Evolutionary conservation across 2,888 invertebrate species (phyloP).

Genomic region (Chymomyza procnemis): DNA sequence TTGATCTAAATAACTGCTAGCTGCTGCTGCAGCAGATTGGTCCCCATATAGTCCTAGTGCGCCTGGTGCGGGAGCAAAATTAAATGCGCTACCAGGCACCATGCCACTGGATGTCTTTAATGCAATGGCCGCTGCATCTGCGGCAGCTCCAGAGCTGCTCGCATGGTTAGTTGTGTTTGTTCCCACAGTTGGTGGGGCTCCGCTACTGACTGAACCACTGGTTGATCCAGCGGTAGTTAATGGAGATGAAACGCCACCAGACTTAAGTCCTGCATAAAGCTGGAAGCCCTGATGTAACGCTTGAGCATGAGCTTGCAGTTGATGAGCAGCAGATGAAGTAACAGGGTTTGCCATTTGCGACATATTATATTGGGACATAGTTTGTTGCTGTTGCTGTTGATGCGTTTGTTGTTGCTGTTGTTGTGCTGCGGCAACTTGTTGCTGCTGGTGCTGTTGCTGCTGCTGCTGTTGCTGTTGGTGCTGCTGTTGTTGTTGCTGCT

Average conservation of each 20-base stretch:
- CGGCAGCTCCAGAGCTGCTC: slow-evolving; percentile 35
- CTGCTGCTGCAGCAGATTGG: slow-evolving; percentile 79
- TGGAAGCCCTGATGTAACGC: slow-evolving; percentile 80
- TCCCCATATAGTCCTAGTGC: slow-evolving; percentile 78
- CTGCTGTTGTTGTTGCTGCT: slow-evolving; percentile 40
- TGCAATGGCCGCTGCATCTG: slow-evolving; percentile 80
- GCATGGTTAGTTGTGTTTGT: slow-evolving; percentile 31
- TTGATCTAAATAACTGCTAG: slow-evolving; percentile 85
- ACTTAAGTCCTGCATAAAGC: slow-evolving; percentile 81
- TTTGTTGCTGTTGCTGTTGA: slow-evolving; percentile 48
- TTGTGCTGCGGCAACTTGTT: slow-evolving; percentile 50
- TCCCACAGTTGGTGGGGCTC: slow-evolving; percentile 18
- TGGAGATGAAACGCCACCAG: slow-evolving; percentile 73
- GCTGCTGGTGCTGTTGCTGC: slow-evolving; percentile 54
- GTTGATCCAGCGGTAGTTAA: slow-evolving; percentile 41
- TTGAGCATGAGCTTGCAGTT: slow-evolving; percentile 72
- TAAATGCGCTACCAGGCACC: slow-evolving; percentile 90
- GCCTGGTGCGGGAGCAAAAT: slow-evolving; percentile 86
- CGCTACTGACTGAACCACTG: slow-evolving; percentile 22
- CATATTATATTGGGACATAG: slow-evolving; percentile 59
- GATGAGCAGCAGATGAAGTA: slow-evolving; percentile 69
- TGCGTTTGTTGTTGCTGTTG: slow-evolving; percentile 56
- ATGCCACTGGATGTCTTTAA: slow-evolving; percentile 84
- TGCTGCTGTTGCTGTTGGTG: slow-evolving; percentile 44
- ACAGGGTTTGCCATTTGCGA: slow-evolving; percentile 45